Base-by-base conservation (phyloP, 2,888 invertebrate genomes). In the Cryptus armator region DNA sequence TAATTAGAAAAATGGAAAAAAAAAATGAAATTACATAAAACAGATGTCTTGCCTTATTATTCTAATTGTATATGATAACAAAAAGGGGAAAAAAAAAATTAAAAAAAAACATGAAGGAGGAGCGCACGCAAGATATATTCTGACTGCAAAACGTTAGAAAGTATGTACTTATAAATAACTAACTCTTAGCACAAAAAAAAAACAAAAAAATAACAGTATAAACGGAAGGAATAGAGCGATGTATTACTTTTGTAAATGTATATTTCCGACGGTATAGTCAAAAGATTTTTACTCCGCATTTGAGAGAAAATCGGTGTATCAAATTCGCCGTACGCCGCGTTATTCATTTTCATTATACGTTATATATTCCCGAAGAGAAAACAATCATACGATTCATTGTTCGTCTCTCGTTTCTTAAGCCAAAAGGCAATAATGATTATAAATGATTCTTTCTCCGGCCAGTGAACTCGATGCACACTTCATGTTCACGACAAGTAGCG, bases 241-340 rank as follows among this genome's bases (percentile, higher is more conserved):
- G 81, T 87, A 82, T 87, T 87, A 86, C 81, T 88, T 89, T 89
- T 89, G 89, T 89, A 89, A 88, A 88, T 87, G 86, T 85, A 84
- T 82, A 85, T 86, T 87, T 86, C 77, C 79, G 72, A 85, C 62
- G 64, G 46, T 64, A 71, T 43, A 43, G 71, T 37, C 48, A 70
- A 67, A 80, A 37, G 16, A 79, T 56, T 74, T 72, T 72, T 81
- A 77, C 67, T 37, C 43, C 29, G 68, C 77, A 70, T 72, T 76
- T 66, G 70, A 76, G 75, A 76, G 37, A 51, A 9, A 51, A 51
- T 67, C 59, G 44, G 51, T 16, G 32, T 32, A 46, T n/a, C 53
- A 64, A 44, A 12, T 48, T 24, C 66, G 66, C 53, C 37, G 24
- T 12, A 16, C 67, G n/a, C 71, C 43, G 44, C n/a, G 72, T 74